phyloP scores from a whole-genome alignment of 2,113 vertebrate species.

The Protomyctophum bolini region DNA sequence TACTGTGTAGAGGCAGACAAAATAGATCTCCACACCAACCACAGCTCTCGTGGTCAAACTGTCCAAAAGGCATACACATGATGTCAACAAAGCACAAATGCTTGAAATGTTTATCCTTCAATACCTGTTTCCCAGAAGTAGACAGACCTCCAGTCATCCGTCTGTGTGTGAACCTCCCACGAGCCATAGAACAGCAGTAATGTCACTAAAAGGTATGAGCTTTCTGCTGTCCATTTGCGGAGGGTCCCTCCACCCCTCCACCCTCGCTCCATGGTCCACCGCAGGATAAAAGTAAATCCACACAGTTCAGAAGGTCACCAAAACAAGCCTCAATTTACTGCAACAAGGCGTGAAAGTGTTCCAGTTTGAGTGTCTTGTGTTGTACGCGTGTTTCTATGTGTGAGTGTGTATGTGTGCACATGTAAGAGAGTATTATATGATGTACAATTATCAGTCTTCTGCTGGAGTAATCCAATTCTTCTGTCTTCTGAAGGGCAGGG shows the following conservation, averaged over 20 bases:
- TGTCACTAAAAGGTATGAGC: conserved; percentile 71
- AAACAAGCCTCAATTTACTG: conserved; percentile 35
- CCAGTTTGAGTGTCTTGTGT: conserved; percentile 27
- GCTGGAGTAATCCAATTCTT: conserved; percentile 50
- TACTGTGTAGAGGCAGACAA: too few species aligned
- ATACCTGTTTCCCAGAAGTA: conserved; percentile 98
- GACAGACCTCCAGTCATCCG: conserved; percentile 83
- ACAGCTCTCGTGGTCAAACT: too few species aligned
- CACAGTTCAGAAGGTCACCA: conserved; percentile 49
- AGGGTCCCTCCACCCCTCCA: conserved; percentile 65
- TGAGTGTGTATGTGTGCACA: neutral
- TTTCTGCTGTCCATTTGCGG: conserved; percentile 55
- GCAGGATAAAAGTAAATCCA: conserved; percentile 75
- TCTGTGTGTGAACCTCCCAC: conserved; percentile 76
- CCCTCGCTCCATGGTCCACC: conserved; percentile 82
- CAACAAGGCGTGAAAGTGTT: conserved; percentile 51
- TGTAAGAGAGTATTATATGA: too few species aligned
- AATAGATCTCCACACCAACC: too few species aligned
- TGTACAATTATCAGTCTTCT: too few species aligned
- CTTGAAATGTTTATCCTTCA: conserved; percentile 19
- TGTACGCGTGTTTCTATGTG: conserved; percentile 21
- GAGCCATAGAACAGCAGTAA: conserved; percentile 78
- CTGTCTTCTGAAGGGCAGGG: conserved; percentile 53
- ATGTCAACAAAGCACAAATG: too few species aligned
- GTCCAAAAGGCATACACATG: too few species aligned